Evolutionary conservation across 2,113 vertebrate species (phyloP).

Genomic region (Dicrurus megarhynchus): DNA sequence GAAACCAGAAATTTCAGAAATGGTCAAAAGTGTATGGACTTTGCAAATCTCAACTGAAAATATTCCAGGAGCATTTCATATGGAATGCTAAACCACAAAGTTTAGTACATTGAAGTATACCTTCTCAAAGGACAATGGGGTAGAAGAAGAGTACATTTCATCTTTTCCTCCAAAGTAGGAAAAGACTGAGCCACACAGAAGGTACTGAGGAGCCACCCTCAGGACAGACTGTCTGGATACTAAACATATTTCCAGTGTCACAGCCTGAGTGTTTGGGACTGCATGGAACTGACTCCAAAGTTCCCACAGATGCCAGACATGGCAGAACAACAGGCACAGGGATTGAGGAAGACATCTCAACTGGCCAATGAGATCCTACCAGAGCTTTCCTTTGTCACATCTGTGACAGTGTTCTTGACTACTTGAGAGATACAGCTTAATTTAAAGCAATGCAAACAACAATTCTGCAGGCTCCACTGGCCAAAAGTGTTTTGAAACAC

Average conservation of each 20-base stretch:
- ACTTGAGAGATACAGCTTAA: background rate
- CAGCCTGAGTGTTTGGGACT: background rate
- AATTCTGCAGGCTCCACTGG: background rate
- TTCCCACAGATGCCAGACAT: background rate
- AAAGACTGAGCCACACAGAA: background rate
- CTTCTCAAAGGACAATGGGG: background rate
- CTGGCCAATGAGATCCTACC: background rate
- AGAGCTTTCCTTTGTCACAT: background rate
- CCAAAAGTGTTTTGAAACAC: background rate
- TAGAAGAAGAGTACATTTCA: background rate
- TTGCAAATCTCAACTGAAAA: background rate
- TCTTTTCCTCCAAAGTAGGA: background rate
- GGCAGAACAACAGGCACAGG: background rate
- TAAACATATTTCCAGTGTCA: background rate
- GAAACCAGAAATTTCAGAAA: background rate
- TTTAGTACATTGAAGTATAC: background rate
- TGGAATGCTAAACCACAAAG: background rate
- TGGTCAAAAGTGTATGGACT: fast-evolving
- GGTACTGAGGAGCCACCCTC: background rate
- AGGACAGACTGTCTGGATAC: background rate
- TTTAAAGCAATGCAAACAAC: background rate
- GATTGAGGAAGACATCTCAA: background rate
- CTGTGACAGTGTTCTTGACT: background rate
- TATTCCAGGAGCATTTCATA: background rate
- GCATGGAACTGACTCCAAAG: background rate